phyloP scores from a whole-genome alignment of 2,888 invertebrate species.

The Salpingus planirostris region DNA sequence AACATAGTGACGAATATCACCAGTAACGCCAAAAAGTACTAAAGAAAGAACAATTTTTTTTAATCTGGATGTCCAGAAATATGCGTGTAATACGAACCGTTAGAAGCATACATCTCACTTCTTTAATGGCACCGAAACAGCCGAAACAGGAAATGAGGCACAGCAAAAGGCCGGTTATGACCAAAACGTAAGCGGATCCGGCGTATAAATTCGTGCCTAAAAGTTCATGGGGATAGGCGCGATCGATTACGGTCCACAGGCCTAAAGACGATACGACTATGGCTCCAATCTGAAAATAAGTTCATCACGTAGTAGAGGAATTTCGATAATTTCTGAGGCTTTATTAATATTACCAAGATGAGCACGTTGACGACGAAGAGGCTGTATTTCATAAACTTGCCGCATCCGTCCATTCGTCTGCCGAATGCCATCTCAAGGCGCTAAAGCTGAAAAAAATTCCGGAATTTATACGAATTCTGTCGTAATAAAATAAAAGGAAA shows the following conservation, averaged over 20 bases:
- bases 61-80: neutral
- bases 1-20: constrained; percentile 84
- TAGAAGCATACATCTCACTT: constrained; percentile 87
- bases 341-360: constrained; percentile 58
- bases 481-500: too few species aligned
- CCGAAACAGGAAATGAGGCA: constrained; percentile 82
- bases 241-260: constrained; percentile 77
- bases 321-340: constrained; percentile 1
- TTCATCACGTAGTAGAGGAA: too few species aligned
- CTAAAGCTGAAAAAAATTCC: too few species aligned
- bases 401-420: constrained; percentile 80
- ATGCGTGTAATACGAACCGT: constrained; percentile 54
- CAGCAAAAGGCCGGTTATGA: constrained; percentile 72
- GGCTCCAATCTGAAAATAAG: constrained; percentile 60
- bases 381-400: constrained; percentile 78
- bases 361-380: constrained; percentile 76
- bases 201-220: constrained; percentile 81
- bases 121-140: constrained; percentile 87
- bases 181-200: constrained; percentile 75
- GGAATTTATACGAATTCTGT: too few species aligned
- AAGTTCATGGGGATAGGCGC: constrained; percentile 75
- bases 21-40: constrained; percentile 85
- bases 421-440: constrained; percentile 68
- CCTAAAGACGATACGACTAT: constrained; percentile 67
- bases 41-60: constrained; percentile 30